A percentile compares a stretch with the other conserved stretches of the same genome.
phyloP scores from a whole-genome alignment of 2,113 vertebrate genomes.

The Shinisaurus crocodilurus region DNA sequence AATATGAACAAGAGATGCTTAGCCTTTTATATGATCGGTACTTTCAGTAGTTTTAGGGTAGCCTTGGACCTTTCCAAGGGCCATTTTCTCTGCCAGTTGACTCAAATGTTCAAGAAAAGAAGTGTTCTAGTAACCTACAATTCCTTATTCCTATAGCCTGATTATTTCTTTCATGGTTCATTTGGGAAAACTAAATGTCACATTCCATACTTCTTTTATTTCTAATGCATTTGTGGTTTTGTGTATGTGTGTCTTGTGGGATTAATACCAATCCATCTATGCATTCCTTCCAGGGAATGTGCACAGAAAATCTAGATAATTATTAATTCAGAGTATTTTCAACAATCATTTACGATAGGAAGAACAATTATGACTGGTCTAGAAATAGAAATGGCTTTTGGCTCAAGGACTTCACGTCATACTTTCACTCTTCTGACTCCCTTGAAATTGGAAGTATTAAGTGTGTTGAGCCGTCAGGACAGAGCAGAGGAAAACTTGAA shows the following conservation, averaged over 20 bases:
- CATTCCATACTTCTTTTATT: neutral
- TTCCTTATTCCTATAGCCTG: neutral
- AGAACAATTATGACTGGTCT: neutral
- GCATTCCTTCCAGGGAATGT: neutral
- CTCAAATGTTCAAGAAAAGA: neutral
- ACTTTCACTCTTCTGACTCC: neutral
- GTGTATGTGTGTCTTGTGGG: neutral
- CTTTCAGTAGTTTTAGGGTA: neutral
- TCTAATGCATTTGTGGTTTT: neutral
- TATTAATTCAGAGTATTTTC: neutral
- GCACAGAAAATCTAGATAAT: neutral
- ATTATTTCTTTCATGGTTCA: neutral
- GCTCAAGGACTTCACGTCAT: conserved; percentile 39
- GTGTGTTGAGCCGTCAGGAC: neutral
- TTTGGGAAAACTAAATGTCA: neutral
- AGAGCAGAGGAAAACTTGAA: neutral
- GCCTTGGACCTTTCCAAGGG: neutral
- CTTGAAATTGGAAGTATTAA: neutral
- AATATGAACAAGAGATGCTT: neutral
- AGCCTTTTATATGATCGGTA: neutral
- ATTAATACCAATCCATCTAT: neutral
- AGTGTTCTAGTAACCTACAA: neutral
- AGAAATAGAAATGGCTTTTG: neutral
- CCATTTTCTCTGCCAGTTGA: neutral
- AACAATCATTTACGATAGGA: neutral